phyloP scores from a whole-genome alignment of 2,888 invertebrate species.

The Aphidius colemani region DNA sequence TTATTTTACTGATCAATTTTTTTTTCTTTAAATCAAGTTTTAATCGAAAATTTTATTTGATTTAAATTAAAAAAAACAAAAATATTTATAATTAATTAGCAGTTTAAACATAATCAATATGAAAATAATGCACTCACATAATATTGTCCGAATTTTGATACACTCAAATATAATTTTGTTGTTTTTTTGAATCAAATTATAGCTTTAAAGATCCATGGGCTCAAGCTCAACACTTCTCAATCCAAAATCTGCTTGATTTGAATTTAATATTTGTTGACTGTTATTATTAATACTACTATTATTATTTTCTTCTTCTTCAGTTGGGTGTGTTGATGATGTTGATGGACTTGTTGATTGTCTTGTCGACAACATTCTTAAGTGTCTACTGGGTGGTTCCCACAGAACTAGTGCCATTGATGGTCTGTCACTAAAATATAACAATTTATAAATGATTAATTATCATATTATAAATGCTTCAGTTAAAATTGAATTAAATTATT shows the following conservation, averaged over 20 bases:
- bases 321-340: conserved; percentile 3
- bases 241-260: conserved; percentile 45
- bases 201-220: conserved; percentile 54
- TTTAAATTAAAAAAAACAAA: too few species aligned
- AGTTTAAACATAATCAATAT: too few species aligned
- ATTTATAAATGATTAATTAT: conserved; percentile 3
- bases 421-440: conserved; percentile 64
- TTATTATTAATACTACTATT: conserved; percentile 42
- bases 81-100: too few species aligned
- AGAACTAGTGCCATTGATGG: conserved; percentile 81
- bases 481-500: background rate
- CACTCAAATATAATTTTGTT: too few species aligned
- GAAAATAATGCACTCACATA: too few species aligned
- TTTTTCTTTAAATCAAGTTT: too few species aligned
- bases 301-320: conserved; percentile 38
- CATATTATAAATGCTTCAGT: background rate
- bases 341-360: conserved; percentile 39
- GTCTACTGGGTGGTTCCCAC: conserved; percentile 76
- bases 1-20: too few species aligned
- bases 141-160: too few species aligned
- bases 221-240: conserved; percentile 40
- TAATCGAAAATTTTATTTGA: too few species aligned
- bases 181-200: too few species aligned
- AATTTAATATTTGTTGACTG: conserved; percentile 45
- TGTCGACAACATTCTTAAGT: conserved; percentile 55